These are phyloP conservation scores for Pocota personata DNA, from an alignment of 2,888 invertebrate species.

Conservation along the genomic window DNA sequence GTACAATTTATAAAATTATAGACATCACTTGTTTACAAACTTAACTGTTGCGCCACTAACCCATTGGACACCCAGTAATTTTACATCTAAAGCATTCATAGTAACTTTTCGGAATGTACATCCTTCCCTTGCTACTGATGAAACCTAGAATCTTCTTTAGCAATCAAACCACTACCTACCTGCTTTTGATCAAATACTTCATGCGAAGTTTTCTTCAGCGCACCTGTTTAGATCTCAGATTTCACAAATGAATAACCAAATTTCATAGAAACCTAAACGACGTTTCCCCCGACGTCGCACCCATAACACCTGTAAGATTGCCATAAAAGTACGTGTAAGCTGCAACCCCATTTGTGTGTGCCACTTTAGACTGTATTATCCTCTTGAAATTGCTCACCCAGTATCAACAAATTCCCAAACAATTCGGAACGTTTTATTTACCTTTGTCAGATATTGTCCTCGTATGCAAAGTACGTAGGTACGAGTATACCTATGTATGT, in stretches of 20 bases:
- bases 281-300: conserved; percentile 3
- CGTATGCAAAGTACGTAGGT: conserved; percentile 47
- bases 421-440: conserved; percentile 70
- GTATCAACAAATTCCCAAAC: conserved; percentile 69
- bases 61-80: no score
- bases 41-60: no score
- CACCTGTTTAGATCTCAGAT: conserved; percentile 49
- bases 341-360: conserved; percentile 44
- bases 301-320: conserved; percentile 65
- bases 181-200: not conserved
- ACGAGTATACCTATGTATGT: no score
- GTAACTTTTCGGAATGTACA: not conserved
- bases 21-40: no score
- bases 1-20: no score
- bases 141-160: not conserved
- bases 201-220: conserved; percentile 8
- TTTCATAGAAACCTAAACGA: conserved; percentile 31
- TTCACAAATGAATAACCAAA: conserved; percentile 52
- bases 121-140: not conserved
- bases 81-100: not conserved
- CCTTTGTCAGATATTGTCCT: conserved; percentile 64
- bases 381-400: conserved; percentile 54
- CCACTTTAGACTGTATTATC: conserved; percentile 47
- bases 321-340: conserved; percentile 54
- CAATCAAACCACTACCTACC: not conserved